Conservation (phyloP, 2,113 vertebrate genomes). For the Megaceryle maxima region DNA sequence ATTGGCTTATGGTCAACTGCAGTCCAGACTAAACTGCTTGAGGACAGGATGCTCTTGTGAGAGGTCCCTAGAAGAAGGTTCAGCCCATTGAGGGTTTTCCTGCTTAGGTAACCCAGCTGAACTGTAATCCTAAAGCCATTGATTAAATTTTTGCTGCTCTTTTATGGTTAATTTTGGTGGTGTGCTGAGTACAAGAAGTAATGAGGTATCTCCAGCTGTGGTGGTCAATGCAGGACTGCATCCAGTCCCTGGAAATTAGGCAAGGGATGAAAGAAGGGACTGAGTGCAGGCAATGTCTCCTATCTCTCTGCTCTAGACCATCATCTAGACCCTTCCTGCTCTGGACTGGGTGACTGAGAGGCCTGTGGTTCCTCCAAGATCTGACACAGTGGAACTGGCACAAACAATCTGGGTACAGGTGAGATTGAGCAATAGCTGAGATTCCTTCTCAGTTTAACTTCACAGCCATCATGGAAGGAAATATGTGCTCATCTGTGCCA, state of each 20-base stretch:
- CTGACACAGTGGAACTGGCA: background rate
- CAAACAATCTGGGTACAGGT: background rate
- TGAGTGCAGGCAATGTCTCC: rapidly evolving
- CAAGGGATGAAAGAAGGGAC: background rate
- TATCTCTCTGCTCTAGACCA: background rate
- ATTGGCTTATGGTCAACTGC: background rate
- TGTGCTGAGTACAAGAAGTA: background rate
- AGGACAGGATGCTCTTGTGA: background rate
- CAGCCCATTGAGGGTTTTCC: background rate
- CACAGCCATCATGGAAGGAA: background rate
- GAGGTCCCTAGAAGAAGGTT: background rate
- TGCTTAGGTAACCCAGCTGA: background rate
- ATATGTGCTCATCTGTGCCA: background rate
- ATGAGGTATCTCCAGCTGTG: background rate
- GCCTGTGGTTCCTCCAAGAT: background rate
- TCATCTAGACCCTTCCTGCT: background rate
- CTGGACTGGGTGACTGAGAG: background rate
- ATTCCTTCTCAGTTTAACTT: background rate
- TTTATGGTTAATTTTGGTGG: background rate
- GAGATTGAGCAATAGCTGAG: background rate
- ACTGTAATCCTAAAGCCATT: background rate
- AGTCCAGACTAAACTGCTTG: background rate
- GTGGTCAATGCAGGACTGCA: background rate
- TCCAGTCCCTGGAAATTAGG: background rate
- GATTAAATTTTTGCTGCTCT: background rate